Evolutionary conservation across 2,888 invertebrate species (phyloP).

Genomic region (Agrilus mali): DNA sequence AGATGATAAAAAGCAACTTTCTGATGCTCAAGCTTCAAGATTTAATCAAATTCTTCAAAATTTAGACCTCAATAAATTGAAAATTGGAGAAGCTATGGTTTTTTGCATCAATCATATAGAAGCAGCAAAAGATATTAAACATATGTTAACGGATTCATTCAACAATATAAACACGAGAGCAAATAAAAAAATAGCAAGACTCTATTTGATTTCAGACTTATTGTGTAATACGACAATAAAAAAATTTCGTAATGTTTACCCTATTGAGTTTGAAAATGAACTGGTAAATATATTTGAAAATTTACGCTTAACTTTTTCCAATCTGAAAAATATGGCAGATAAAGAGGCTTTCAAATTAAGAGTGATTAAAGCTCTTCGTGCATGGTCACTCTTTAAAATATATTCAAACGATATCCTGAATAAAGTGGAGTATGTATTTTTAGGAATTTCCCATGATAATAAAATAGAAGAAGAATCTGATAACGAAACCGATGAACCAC

Average conservation of each 20-base stretch:
- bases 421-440: conserved; percentile 72
- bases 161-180: conserved; percentile 52
- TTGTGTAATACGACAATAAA: conserved; percentile 86
- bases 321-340: conserved; percentile 63
- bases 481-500: conserved; percentile 27
- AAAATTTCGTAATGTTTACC: conserved; percentile 49
- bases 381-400: conserved; percentile 94
- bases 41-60: conserved; percentile 77
- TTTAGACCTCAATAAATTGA: conserved; percentile 59
- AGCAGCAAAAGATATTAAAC: conserved; percentile 84
- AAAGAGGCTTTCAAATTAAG: conserved; percentile 84
- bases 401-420: conserved; percentile 81
- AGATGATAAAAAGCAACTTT: conserved; percentile 49
- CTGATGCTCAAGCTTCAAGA: conserved; percentile 71
- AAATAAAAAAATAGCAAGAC: conserved; percentile 75
- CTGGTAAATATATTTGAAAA: conserved; percentile 62
- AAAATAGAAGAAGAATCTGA: conserved; percentile 23
- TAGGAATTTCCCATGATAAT: conserved; percentile 44
- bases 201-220: conserved; percentile 92
- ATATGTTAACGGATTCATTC: conserved; percentile 78
- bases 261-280: conserved; percentile 57
- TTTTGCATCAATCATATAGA: conserved; percentile 96
- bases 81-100: conserved; percentile 88
- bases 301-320: conserved; percentile 52
- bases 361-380: conserved; percentile 74